Base-by-base conservation (phyloP, 2,888 invertebrate genomes). In the Orthosia incerta region DNA sequence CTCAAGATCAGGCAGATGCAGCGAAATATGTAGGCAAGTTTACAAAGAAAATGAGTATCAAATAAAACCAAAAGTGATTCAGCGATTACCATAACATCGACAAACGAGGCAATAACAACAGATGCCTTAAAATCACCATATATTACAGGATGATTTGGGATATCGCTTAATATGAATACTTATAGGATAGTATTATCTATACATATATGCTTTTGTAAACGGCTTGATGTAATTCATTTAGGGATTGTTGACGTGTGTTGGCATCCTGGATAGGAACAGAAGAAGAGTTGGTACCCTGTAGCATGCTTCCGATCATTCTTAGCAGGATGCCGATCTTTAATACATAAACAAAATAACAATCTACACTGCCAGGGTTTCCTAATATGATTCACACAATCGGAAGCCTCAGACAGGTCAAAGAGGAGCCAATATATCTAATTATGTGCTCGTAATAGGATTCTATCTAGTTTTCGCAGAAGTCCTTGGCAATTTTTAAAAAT, bases 361-460 rank as follows among this genome's bases (percentile, higher is more conserved):
- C 11, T 55, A 48, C 3, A 15, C 4, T 15, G 12, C 9, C 12
- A 3, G 15, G 18, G 18, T 15, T 46, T 20, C 16, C 12, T 26
- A 60, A 15, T 61, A 23, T 31, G 23, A 46, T 71, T 20, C 11
- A 50, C 5, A 16, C 13, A 46, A 31, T 71, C 11, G 31, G 13
- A 78, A 23, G 53, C 12, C 70, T 23, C 23, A 15, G 46, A 61
- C 18, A 39, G 15, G 20, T 46, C 20, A 50, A 53, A 53, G 12
- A 45, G 3, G n/a, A 5, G 45, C 0, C 48, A 50, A 59, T 57
- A 13, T 45, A 46, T 20, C 60, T 18, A 1, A 23, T 23, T 16
- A 46, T 13, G 5, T 2, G 18, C 2, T 26, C 18, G 18, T 51
- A 39, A 59, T 50, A 50, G 15, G n/a, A 59, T 18, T 50, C 2